Percentiles rank a stretch among this genome's conserved stretches.
Evolutionary conservation across 2,113 vertebrate genomes (phyloP).

Genomic region (Raphicerus campestris): DNA sequence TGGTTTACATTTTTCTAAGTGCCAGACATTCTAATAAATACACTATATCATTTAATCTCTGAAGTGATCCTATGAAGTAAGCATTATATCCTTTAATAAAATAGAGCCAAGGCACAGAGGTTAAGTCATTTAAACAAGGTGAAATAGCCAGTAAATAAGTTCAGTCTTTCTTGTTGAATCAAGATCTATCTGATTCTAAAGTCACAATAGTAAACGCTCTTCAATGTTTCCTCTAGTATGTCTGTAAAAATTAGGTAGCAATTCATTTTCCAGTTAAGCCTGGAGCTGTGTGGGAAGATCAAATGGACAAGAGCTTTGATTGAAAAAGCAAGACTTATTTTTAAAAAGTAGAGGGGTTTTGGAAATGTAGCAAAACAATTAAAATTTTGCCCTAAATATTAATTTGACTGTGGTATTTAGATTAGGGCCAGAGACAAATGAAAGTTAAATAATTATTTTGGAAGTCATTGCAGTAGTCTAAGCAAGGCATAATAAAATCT

Average conservation of each 20-base stretch:
- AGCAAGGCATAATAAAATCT: background rate
- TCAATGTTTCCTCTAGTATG: too few relatives aligned
- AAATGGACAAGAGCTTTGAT: background rate
- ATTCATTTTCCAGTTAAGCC: background rate
- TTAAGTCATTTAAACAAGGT: background rate
- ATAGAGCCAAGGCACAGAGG: background rate
- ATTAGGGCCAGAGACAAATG: background rate
- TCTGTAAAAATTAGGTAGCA: background rate
- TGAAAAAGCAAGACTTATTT: background rate
- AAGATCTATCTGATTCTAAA: background rate
- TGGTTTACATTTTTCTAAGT: background rate
- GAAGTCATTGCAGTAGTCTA: background rate
- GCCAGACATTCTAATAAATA: background rate
- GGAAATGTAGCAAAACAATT: background rate
- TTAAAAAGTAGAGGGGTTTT: background rate
- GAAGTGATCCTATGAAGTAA: background rate
- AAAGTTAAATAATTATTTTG: background rate
- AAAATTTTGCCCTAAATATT: background rate
- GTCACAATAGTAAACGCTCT: background rate
- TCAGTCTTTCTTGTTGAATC: background rate
- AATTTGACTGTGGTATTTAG: background rate
- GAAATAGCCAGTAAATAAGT: background rate
- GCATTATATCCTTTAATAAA: background rate
- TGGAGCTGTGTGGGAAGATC: background rate
- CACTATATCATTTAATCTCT: background rate